phyloP scores from a whole-genome alignment of 2,797 vertebrate species.

The Acropternis orthonyx region DNA sequence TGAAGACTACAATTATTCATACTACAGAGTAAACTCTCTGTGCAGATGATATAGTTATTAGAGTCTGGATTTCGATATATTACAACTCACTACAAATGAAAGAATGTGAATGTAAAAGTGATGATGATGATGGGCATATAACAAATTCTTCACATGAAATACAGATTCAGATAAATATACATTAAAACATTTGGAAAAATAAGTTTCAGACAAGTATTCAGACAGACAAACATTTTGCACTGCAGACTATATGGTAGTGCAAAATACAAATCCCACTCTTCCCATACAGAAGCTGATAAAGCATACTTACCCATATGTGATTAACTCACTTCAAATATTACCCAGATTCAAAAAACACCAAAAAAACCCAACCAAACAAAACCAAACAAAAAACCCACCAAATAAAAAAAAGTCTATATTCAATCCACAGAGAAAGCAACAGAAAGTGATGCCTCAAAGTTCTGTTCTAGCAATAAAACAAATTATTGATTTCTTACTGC shows the following conservation, averaged over 20 bases:
- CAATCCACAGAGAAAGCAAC: background rate
- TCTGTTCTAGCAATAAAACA: background rate
- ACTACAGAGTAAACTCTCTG: background rate
- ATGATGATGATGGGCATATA: background rate
- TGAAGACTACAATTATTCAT: background rate
- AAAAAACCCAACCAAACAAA: background rate
- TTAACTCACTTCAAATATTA: background rate
- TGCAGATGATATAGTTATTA: background rate
- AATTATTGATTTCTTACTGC: background rate
- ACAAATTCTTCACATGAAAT: constrained; percentile 11
- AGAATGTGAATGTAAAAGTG: background rate
- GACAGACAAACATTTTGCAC: constrained; percentile 11
- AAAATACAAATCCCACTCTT: background rate
- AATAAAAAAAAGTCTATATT: background rate
- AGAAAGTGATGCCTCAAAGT: background rate
- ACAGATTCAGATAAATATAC: constrained; percentile 17
- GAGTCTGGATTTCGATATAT: background rate
- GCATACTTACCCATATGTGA: background rate
- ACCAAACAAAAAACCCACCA: background rate
- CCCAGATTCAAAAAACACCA: background rate
- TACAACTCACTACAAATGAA: background rate
- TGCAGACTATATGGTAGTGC: background rate
- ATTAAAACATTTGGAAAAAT: background rate
- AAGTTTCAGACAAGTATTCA: constrained; percentile 28
- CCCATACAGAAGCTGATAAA: background rate